phyloP scores from a whole-genome alignment of 2,888 invertebrate species.

The Seladonia tumulorum region DNA sequence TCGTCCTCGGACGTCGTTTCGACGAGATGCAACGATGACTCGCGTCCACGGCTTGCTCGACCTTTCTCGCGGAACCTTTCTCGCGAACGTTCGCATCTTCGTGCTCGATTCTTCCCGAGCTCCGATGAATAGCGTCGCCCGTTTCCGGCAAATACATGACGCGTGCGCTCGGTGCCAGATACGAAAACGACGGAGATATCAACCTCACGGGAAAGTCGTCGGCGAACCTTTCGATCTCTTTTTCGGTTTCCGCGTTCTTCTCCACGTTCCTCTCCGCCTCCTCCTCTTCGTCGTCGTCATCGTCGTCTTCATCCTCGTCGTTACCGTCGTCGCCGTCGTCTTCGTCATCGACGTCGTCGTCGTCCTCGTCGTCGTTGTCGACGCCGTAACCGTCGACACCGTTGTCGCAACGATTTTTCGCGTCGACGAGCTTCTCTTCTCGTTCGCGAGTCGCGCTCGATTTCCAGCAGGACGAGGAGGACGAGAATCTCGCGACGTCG shows the following conservation, averaged over 20 bases:
- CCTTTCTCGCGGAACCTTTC: slow-evolving; percentile 56
- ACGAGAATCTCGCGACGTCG: slow-evolving; percentile 64
- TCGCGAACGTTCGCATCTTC: slow-evolving; percentile 54
- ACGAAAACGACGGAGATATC: slow-evolving; percentile 85
- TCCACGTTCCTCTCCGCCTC: not conserved
- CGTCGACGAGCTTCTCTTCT: not conserved
- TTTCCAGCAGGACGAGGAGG: slow-evolving; percentile 58
- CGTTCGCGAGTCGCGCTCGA: slow-evolving; percentile 26
- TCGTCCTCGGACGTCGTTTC: slow-evolving; percentile 52
- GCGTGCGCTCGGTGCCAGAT: slow-evolving; percentile 89
- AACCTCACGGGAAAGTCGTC: slow-evolving; percentile 75
- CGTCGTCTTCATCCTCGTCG: slow-evolving; percentile 8
- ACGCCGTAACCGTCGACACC: not conserved
- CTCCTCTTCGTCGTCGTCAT: not conserved
- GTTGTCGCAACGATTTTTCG: not conserved
- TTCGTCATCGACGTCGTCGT: not conserved
- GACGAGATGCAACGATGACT: not conserved
- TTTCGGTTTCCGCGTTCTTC: slow-evolving; percentile 1
- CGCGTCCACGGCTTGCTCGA: not conserved
- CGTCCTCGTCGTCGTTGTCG: slow-evolving; percentile 20
- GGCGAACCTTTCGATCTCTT: slow-evolving; percentile 47
- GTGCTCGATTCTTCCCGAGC: slow-evolving; percentile 56
- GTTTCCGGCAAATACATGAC: slow-evolving; percentile 92
- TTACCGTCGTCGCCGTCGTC: not conserved
- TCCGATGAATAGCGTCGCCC: slow-evolving; percentile 71